Evolutionary conservation across 2,113 vertebrate species (phyloP), one percentile per base, ranked within the genome.

Genomic region (Pontoporia blainvillei): DNA sequence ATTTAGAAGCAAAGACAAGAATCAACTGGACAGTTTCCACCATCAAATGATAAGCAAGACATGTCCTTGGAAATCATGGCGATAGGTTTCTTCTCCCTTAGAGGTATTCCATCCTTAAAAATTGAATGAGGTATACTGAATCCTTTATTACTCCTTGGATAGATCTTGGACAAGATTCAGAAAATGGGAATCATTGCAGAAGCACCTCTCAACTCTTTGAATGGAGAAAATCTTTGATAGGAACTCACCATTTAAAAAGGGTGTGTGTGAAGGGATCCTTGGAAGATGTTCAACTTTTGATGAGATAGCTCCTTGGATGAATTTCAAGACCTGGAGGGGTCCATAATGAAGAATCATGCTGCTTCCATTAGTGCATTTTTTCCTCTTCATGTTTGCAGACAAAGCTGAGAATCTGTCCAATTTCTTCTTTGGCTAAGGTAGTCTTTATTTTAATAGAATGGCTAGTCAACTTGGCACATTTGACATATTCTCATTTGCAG

Each of bases 341-440:
- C 97, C 75, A 41, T 97, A 96, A 97, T 97, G 98, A 97, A 98
- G 97, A 94, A 95, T 76, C 97, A 96, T 54, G 95, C 97, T 98
- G 98, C 96, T 97, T 96, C 97, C 96, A 97, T 98, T 97, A 98
- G 95, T 96, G 93, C 97, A 92, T 96, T 97, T 98, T 98, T 98
- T 95, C 94, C 86, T 96, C 94, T 95, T 91, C 93, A 27, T 97
- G 97, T 98, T 98, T 98, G 93, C 95, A 97, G 97, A 98, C 98
- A 98, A 98, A 97, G 96, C 98, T 96, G 97, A 97, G 97, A 97
- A 96, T 95, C 83, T 96, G 95, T 98, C 97, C 98, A 98, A 97
- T 97, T 98, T 96, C 97, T 97, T 97, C 94, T 94, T 97, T 98
- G 98, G 98, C 98, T 97, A 97, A 97, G 97, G 97, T 98, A 98